Base-by-base conservation (phyloP, 1,140 invertebrate genomes). In the Drosophila kurseongensis region DNA sequence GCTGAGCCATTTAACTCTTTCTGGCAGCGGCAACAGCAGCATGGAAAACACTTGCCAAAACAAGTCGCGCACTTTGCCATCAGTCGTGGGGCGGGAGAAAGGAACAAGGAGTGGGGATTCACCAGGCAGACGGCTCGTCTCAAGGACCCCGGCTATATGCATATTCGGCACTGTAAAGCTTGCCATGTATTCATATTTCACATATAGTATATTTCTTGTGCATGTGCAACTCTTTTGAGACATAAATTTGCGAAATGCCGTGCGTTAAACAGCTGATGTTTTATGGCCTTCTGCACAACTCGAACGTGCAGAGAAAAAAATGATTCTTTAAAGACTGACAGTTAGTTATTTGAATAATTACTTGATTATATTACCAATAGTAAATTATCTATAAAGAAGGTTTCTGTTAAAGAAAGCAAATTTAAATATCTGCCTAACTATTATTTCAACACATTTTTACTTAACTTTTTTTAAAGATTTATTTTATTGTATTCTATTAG, bases 251-350 rank as follows among this genome's bases (percentile, higher is more conserved):
- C 44, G 32, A 63, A 84, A 84, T 75, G 71, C 65, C 72, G 80
- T 75, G 72, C 80, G 65, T 80, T 80, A 84, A 86, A 78, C 75
- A 86, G 83, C 75, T 82, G 79, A 82, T 82, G 79, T 79, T 88
- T 82, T 82, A 85, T 81, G 82, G 68, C 32, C 16, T 48, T 63
- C 40, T 69, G 52, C 71, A 56, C 78, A 62, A 38, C 58, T 55
- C 18, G 38, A 67, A 59, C 8, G 13, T 12, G 50, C 36, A 58
- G 47, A 16, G 40, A 32, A 44, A 57, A 27, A 65, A 68, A 65
- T n/a, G 1, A 7, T 7, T 32, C 29, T 32, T 8, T 1, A 1
- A 32, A 32, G 6, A 8, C 8, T 32, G 29, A 32, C 5, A n/a
- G n/a, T 7, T 7, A 7, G 18, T 18, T 18, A 18, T 18, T 18